A percentile compares a stretch with the other conserved stretches of the same genome.
phyloP scores from a whole-genome alignment of 1,140 invertebrate species.

The Zaprionus capensis region DNA sequence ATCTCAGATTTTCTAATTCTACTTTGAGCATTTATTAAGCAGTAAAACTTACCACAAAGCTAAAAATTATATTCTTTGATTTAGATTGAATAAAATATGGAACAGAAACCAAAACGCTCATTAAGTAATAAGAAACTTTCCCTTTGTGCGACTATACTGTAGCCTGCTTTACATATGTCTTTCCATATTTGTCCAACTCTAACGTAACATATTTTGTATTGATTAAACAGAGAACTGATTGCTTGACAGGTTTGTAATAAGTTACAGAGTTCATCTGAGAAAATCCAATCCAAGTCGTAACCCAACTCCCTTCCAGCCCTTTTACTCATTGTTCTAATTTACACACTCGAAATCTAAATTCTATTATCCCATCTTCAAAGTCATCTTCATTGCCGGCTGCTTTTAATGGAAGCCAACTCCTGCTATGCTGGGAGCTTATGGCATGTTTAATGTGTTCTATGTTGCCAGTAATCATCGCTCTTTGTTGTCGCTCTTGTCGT shows the following conservation, averaged over 20 bases:
- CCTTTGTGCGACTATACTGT: too few species aligned
- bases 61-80: too few species aligned
- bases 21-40: too few species aligned
- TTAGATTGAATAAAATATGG: too few species aligned
- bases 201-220: background rate
- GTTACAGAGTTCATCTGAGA: background rate
- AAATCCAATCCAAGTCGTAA: background rate
- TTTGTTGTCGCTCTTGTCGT: conserved; percentile 38
- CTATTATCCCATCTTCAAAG: conserved; percentile 4
- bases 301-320: background rate
- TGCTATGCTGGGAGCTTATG: conserved; percentile 45
- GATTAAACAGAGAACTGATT: background rate
- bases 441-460: conserved; percentile 69
- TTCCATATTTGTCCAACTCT: background rate
- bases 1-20: too few species aligned
- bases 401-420: conserved; percentile 46
- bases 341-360: background rate
- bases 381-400: conserved; percentile 31
- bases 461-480: conserved; percentile 19
- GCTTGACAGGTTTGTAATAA: background rate
- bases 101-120: too few species aligned
- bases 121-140: too few species aligned
- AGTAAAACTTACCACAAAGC: too few species aligned
- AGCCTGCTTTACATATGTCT: background rate
- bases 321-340: background rate